A percentile compares a stretch with the other conserved stretches of the same genome.
Evolutionary conservation across 2,888 invertebrate species (phyloP).

Genomic region (Hemithea aestivaria): DNA sequence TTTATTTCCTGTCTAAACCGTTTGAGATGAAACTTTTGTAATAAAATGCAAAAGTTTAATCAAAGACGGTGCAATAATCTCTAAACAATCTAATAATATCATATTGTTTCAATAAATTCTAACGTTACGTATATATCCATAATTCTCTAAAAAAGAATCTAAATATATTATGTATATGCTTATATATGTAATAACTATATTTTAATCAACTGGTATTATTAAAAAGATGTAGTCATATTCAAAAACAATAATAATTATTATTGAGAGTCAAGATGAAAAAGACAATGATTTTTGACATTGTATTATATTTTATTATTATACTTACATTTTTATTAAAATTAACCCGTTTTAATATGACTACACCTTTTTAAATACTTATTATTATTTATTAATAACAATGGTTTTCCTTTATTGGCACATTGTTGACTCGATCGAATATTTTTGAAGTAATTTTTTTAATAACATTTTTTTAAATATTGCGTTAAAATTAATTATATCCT

Average conservation of each 20-base stretch:
- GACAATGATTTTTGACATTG: too few species aligned
- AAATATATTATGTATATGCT: conserved; percentile 46
- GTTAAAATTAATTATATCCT: conserved; percentile 63
- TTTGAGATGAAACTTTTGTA: conserved; percentile 13
- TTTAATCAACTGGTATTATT: too few species aligned
- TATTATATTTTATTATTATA: too few species aligned
- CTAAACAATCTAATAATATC: conserved; percentile 29
- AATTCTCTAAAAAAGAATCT: conserved; percentile 35
- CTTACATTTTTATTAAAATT: too few species aligned
- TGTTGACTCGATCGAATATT: conserved; percentile 53
- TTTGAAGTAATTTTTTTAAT: conserved; percentile 40
- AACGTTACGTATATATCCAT: conserved; percentile 31
- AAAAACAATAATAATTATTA: too few species aligned
- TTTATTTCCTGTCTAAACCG: conserved; percentile 24
- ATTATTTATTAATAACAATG: conserved; percentile 56
- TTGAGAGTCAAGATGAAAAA: too few species aligned
- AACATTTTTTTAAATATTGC: conserved; percentile 28
- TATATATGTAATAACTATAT: conserved; percentile 73
- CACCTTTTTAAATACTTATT: conserved; percentile 44
- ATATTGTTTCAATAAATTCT: conserved; percentile 25
- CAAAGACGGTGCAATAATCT: conserved; percentile 14
- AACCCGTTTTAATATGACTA: too few species aligned
- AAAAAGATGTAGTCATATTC: too few species aligned
- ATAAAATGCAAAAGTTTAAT: conserved; percentile 5
- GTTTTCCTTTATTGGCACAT: conserved; percentile 67